These are phyloP conservation scores for Ranitomeya variabilis DNA, from an alignment of 2,113 vertebrate genomes.

Conservation along the genomic window DNA sequence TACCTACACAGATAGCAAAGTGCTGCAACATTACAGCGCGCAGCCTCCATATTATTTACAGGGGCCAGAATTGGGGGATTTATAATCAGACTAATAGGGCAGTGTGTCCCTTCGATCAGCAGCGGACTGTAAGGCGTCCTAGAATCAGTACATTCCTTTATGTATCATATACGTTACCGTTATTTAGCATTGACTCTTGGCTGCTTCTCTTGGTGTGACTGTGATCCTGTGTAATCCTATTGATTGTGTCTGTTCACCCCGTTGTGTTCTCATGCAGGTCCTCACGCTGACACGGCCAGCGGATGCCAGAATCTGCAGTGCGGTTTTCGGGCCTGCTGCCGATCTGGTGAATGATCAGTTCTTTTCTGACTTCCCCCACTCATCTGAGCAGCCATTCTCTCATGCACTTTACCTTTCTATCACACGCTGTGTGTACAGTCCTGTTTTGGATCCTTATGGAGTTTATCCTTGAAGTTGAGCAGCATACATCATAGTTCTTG, in stretches of 20 bases:
- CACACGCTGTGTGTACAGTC: conserved; percentile 74
- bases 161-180: no score
- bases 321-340: conserved; percentile 97
- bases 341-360: conserved; percentile 91
- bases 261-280: conserved; percentile 85
- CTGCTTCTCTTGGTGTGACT: background rate
- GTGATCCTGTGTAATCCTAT: background rate
- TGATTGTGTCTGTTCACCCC: conserved; percentile 66
- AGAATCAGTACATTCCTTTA: no score
- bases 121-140: no score
- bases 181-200: no score
- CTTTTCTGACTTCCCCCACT: conserved; percentile 71
- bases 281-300: conserved; percentile 93
- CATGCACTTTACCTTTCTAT: conserved; percentile 90
- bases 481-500: conserved; percentile 24
- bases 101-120: no score
- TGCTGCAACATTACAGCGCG: no score
- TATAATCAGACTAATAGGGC: no score
- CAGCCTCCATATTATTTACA: no score
- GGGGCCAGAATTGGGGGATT: no score
- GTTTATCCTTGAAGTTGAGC: conserved; percentile 53
- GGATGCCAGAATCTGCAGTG: conserved; percentile 99
- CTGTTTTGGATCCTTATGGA: conserved; percentile 66
- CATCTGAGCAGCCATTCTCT: conserved; percentile 79
- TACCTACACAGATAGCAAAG: no score